Base-by-base conservation (phyloP, 2,888 invertebrate species). In the Crocallis elinguaria region DNA sequence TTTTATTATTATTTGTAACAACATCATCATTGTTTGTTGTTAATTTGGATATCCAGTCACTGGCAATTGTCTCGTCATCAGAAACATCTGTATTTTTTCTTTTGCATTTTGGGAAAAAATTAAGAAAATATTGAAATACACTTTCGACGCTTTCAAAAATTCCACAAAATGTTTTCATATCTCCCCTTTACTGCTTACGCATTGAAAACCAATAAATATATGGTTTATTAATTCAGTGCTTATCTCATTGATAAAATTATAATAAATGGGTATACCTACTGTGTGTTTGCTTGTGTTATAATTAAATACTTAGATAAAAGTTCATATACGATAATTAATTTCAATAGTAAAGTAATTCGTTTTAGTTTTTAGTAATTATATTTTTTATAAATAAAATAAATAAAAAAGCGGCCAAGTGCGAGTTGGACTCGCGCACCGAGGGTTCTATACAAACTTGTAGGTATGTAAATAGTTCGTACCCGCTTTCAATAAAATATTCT, bases 1-100 rank as follows among this genome's bases (percentile, higher is more conserved):
- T 44, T 23, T 25, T 27, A 6, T 2, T 8, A 23, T 37, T 33
- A 13, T 43, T 36, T 45, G 9, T 27, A 5, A 21, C 27, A n/a
- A 23, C 5, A n/a, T 8, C 25, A 25, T 3, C 2, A 25, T 25
- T 25, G 19, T n/a, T 9, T 9, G 9, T 8, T 1, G 12, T 29
- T 27, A 8, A 4, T 49, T 53, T 57, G 3, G 37, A 46, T 32
- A 59, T 64, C 75, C 75, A 73, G 49, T 63, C 49, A 60, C 70
- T 68, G 0, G 71, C 62, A 7, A 77, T 56, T n/a, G 75, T 75
- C 16, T 75, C 68, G 8, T 58, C 53, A 29, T 73, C 63, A 3
- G 73, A 69, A 27, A 54, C 48, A 55, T 59, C 19, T 1, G 12
- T 57, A 16, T 62, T 52, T 25, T 38, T 44, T 53, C 51, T 61